Percentiles rank a stretch among this genome's conserved stretches.
Conservation (phyloP, 1,140 invertebrate species). For the Aphaenogaster rudis region DNA sequence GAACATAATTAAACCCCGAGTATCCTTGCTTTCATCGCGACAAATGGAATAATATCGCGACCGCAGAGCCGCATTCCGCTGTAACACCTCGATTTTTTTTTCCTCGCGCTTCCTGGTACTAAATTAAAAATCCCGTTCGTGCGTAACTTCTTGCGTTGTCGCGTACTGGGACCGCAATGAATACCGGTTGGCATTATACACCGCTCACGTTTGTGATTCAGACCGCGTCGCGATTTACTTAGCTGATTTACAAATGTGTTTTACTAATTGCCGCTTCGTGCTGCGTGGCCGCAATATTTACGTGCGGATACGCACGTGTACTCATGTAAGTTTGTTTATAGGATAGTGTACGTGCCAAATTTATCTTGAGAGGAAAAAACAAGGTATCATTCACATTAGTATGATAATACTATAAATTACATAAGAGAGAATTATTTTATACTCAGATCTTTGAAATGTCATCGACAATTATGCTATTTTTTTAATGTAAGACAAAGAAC, state of each 20-base stretch:
- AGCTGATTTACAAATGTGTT: conserved; percentile 60
- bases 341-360: conserved; percentile 38
- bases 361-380: conserved; percentile 3
- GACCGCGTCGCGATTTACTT: conserved; percentile 49
- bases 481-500: background rate
- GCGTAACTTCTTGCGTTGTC: conserved; percentile 31
- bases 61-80: background rate
- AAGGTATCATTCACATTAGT: background rate
- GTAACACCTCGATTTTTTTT: background rate
- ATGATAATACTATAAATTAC: background rate
- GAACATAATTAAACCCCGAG: conserved; percentile 26
- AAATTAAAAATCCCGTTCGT: conserved; percentile 32
- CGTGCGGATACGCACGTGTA: conserved; percentile 21
- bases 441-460: background rate
- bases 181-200: conserved; percentile 34
- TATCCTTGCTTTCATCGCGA: background rate
- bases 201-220: conserved; percentile 31
- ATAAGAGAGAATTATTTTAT: background rate
- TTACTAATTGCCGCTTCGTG: conserved; percentile 52
- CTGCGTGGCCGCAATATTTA: conserved; percentile 58
- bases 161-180: conserved; percentile 25
- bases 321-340: conserved; percentile 25
- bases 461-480: background rate
- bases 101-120: background rate
- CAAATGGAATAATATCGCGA: background rate